Evolutionary conservation across 2,797 vertebrate genomes (phyloP), one percentile per base, ranked within the genome.

Genomic region (Momotus momota): DNA sequence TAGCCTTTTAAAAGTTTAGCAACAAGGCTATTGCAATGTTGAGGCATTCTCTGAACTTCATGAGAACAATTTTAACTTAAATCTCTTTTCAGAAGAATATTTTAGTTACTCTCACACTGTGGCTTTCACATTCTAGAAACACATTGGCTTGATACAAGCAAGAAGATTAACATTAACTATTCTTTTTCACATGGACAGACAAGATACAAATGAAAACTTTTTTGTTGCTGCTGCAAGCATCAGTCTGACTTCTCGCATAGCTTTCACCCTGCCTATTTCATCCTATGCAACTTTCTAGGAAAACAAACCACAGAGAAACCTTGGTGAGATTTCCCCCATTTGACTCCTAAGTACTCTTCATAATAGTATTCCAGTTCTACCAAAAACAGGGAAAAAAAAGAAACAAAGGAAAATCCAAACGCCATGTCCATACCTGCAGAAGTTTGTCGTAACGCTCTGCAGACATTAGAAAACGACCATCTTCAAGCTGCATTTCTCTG

Each of bases 401-500:
- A 21, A 29, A 10, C 21, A 6, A 17, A 22, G 3, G 20, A 54
- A 85, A 93, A 55, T 38, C 7, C 29, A 80, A 90, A 64, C 4
- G n/a, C 10, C 8, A 18, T 4, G 75, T 94, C 90, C 70, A 55
- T 98, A 99, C 99, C 98, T 99, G 98, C 77, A 99, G 97, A 95
- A 99, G 98, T 94, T 99, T 99, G 98, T 99, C 99, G 0, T 99
- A 99, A 55, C 99, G 99, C 90, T 99, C 98, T 0, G 99, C 98
- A 43, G 99, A 98, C 99, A 99, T 99, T 12, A 99, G 98, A 96
- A 99, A 99, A 55, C 99, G 99, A n/a, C 99, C 99, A 25, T 99
- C 99, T 96, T 99, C 99, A 87, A 99, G 98, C 83, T 99, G 99
- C 99, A 99, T 99, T 97, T 99, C 99, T 64, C 99, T 97, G 13